A percentile compares a stretch with the other conserved stretches of the same genome.
These are phyloP conservation scores for Ganaspis sp. DNA, from an alignment of 1,140 invertebrate genomes.

Conservation along the genomic window DNA sequence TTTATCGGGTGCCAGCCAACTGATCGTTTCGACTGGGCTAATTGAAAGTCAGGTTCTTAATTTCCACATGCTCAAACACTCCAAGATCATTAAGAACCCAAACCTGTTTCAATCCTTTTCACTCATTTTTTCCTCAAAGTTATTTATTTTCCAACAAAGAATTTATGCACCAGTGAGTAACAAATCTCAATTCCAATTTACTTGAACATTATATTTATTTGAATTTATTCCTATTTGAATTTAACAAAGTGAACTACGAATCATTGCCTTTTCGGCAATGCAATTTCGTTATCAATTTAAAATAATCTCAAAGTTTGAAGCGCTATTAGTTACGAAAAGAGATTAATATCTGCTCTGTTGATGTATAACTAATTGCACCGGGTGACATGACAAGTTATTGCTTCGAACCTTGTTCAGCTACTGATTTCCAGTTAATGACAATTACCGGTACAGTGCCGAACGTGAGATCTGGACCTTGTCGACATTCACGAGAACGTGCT, in stretches of 20 bases:
- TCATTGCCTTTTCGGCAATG: too few relatives aligned
- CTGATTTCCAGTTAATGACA: conserved; percentile 56
- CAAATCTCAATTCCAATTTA: too few relatives aligned
- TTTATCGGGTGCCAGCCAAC: conserved; percentile 61
- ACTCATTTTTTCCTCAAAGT: neutral
- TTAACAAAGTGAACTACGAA: too few relatives aligned
- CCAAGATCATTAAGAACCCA: neutral
- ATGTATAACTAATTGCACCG: conserved; percentile 70
- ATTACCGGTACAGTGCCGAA: conserved; percentile 38
- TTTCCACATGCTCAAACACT: conserved; percentile 48
- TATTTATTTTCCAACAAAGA: too few relatives aligned
- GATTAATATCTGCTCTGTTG: conserved; percentile 67
- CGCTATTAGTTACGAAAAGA: conserved; percentile 47
- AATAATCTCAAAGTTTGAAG: too few relatives aligned
- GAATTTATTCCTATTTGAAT: too few relatives aligned
- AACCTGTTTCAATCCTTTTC: conserved; percentile 5
- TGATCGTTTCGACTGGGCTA: conserved; percentile 47
- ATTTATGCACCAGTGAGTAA: too few relatives aligned
- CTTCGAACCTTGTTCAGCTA: conserved; percentile 59
- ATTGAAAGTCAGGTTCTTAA: conserved; percentile 66
- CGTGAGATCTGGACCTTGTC: conserved; percentile 44
- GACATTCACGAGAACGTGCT: conserved; percentile 28
- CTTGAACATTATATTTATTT: too few relatives aligned
- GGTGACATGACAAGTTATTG: conserved; percentile 67
- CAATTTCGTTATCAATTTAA: too few relatives aligned